Conservation (phyloP, 2,113 vertebrate species). For the Paramormyrops kingsleyae region DNA sequence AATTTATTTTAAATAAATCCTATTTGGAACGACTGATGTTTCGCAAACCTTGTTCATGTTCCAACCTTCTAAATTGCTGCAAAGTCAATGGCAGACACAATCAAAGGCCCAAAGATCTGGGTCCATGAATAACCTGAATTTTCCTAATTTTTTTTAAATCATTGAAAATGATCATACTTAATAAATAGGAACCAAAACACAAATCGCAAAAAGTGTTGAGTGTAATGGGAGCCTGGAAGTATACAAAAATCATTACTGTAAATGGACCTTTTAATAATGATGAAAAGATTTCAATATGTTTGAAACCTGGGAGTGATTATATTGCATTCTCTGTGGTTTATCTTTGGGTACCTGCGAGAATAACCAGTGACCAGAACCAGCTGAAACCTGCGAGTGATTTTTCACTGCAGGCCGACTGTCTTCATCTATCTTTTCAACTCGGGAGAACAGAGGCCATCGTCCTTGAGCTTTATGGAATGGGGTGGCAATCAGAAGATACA, state of each 20-base stretch:
- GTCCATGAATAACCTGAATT: background rate
- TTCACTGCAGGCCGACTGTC: slow-evolving; percentile 47
- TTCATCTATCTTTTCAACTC: slow-evolving; percentile 39
- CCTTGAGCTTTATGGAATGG: background rate
- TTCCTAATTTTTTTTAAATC: background rate
- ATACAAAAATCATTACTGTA: slow-evolving; percentile 47
- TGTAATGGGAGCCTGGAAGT: slow-evolving; percentile 46
- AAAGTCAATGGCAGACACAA: background rate
- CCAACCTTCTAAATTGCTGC: background rate
- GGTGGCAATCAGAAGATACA: slow-evolving; percentile 24
- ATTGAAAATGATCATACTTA: background rate
- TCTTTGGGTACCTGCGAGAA: slow-evolving; percentile 51
- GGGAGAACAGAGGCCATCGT: slow-evolving; percentile 21
- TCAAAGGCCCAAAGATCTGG: background rate
- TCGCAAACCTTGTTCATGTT: slow-evolving; percentile 29
- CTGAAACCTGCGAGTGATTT: slow-evolving; percentile 58
- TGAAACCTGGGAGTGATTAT: slow-evolving; percentile 21
- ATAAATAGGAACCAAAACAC: background rate
- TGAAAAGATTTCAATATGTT: slow-evolving; percentile 45
- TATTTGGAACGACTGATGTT: slow-evolving; percentile 35
- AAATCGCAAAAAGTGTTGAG: slow-evolving; percentile 28
- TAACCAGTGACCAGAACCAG: slow-evolving; percentile 53
- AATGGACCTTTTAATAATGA: slow-evolving; percentile 43
- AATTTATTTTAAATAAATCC: slow-evolving; percentile 35
- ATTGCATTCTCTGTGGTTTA: slow-evolving; percentile 45